A percentile compares a stretch with the other conserved stretches of the same genome.
Evolutionary conservation across 2,113 vertebrate species (phyloP).

Genomic region (Ia io): DNA sequence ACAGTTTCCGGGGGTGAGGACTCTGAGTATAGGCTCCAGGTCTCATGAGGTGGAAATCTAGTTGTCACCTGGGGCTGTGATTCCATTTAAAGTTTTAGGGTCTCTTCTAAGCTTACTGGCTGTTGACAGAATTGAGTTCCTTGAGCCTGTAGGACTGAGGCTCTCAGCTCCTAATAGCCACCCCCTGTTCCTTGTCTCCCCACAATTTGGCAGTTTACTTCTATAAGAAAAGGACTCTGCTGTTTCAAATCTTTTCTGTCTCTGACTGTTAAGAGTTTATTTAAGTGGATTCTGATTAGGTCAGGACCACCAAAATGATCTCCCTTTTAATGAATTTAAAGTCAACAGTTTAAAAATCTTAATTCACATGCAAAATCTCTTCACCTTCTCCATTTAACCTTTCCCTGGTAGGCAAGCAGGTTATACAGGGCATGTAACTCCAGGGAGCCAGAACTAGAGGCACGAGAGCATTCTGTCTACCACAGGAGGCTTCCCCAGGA

Average conservation of each 20-base stretch:
- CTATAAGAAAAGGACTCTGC: background rate
- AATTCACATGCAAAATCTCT: background rate
- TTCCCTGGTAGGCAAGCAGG: background rate
- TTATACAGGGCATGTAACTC: background rate
- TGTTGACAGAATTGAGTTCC: background rate
- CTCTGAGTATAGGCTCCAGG: background rate
- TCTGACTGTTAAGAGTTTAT: background rate
- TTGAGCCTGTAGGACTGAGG: background rate
- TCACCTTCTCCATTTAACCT: background rate
- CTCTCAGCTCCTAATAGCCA: background rate
- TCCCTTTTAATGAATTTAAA: background rate
- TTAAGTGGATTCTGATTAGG: background rate
- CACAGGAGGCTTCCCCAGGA: background rate
- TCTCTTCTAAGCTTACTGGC: background rate
- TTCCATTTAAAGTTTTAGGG: background rate
- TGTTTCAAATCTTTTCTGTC: background rate
- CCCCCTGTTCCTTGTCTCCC: background rate
- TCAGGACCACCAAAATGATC: background rate
- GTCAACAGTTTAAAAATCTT: background rate
- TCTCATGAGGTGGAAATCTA: background rate
- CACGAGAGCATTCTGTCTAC: background rate
- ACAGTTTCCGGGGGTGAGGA: background rate
- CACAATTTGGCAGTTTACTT: background rate
- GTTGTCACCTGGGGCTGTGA: background rate
- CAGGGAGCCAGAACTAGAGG: background rate